These are phyloP conservation scores for Sitophilus oryzae DNA, from an alignment of 1,140 invertebrate genomes.

Conservation along the genomic window DNA sequence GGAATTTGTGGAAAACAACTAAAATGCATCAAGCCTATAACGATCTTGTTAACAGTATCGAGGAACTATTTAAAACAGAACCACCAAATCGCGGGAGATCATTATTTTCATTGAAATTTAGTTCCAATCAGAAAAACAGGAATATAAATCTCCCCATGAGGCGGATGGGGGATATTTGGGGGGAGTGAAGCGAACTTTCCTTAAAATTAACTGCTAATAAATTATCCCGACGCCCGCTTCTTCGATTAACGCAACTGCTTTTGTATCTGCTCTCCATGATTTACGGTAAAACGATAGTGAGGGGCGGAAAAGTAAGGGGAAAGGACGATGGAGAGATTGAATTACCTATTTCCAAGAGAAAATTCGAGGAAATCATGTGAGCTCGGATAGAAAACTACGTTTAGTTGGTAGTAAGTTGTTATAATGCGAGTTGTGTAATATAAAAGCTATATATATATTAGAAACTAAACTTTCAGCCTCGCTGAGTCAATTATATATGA, in stretches of 20 bases:
- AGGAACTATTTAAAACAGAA: too few species aligned
- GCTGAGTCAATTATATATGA: too few species aligned
- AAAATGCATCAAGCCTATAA: too few species aligned
- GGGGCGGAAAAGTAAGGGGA: too few species aligned
- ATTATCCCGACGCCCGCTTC: constrained; percentile 34
- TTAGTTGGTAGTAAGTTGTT: too few species aligned
- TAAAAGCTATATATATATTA: too few species aligned
- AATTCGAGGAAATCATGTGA: too few species aligned
- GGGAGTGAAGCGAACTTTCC: constrained; percentile 40
- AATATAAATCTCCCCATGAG: constrained; percentile 18
- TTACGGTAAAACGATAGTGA: constrained; percentile 27
- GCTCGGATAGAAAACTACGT: too few species aligned
- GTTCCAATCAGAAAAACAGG: constrained; percentile 15
- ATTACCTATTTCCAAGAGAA: constrained; percentile 23
- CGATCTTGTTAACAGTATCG: too few species aligned
- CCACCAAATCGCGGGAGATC: constrained; percentile 3
- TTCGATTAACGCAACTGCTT: constrained; percentile 35
- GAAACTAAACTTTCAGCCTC: too few species aligned
- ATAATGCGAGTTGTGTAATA: too few species aligned
- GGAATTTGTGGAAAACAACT: too few species aligned
- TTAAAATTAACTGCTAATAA: constrained; percentile 43
- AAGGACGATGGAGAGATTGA: constrained; percentile 22
- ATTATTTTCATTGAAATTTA: constrained; percentile 10
- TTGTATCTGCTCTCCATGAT: constrained; percentile 26
- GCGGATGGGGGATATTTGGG: constrained; percentile 6